Evolutionary conservation across 1,140 invertebrate species (phyloP).

Genomic region (Sarcophaga bullata): DNA sequence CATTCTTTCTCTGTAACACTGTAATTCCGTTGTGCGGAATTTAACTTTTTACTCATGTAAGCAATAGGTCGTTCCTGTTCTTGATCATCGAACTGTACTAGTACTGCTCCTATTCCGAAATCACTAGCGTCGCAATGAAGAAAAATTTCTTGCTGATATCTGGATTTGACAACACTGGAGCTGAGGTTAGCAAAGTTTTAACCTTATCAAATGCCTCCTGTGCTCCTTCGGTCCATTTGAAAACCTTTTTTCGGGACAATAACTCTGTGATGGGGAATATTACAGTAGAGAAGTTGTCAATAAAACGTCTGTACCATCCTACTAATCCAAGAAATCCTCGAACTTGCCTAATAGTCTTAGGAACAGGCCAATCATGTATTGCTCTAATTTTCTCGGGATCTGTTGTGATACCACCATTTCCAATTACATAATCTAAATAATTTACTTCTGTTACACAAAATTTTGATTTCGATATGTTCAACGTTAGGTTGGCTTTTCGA

Average conservation of each 20-base stretch:
- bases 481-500: constrained; percentile 62
- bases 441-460: constrained; percentile 58
- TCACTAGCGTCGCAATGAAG: constrained; percentile 46
- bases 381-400: constrained; percentile 49
- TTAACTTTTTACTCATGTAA: constrained; percentile 62
- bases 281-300: constrained; percentile 46
- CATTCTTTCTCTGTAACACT: constrained; percentile 57
- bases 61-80: constrained; percentile 53
- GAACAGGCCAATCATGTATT: constrained; percentile 46
- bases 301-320: constrained; percentile 47
- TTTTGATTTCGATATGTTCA: constrained; percentile 66
- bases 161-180: constrained; percentile 47
- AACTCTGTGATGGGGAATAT: constrained; percentile 43
- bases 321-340: constrained; percentile 43
- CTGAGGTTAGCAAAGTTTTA: constrained; percentile 46
- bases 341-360: constrained; percentile 45
- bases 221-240: constrained; percentile 45
- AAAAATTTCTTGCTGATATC: constrained; percentile 42
- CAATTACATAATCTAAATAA: constrained; percentile 46
- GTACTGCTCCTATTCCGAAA: neutral
- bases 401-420: constrained; percentile 45
- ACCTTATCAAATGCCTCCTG: constrained; percentile 55
- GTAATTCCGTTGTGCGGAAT: constrained; percentile 62
- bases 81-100: constrained; percentile 39
- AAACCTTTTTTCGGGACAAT: constrained; percentile 28